Conservation (phyloP, 2,797 vertebrate genomes). For the Trachops cirrhosus region DNA sequence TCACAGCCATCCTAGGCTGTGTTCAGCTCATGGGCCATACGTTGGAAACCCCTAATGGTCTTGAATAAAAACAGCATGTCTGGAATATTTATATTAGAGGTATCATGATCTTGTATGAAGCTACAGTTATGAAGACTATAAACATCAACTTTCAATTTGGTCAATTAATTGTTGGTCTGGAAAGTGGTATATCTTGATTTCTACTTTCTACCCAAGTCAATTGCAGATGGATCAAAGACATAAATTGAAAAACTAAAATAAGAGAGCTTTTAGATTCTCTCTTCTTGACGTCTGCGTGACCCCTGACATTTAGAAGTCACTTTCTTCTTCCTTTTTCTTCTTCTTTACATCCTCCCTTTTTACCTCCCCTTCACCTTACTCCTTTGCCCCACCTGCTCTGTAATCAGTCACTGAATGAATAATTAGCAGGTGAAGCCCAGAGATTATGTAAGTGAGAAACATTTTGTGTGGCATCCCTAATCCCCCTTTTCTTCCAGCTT, state of each 20-base stretch:
- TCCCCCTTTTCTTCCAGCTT: not conserved
- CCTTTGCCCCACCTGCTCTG: too few species aligned
- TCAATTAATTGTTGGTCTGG: not conserved
- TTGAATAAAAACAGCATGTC: not conserved
- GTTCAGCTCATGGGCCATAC: too few species aligned
- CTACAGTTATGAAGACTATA: not conserved
- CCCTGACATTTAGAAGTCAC: not conserved
- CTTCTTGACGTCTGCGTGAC: not conserved
- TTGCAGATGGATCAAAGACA: not conserved
- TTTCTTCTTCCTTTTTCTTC: not conserved
- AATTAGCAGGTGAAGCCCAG: not conserved
- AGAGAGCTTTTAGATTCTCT: not conserved
- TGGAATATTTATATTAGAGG: not conserved
- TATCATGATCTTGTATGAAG: not conserved
- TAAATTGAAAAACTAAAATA: not conserved
- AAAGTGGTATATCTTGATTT: not conserved
- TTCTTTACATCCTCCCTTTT: not conserved
- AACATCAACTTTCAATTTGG: not conserved
- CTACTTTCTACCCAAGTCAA: not conserved
- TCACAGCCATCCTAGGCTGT: too few species aligned
- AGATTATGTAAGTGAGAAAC: not conserved
- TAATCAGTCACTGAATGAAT: not conserved
- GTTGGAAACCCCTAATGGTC: not conserved
- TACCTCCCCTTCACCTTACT: rapidly evolving
- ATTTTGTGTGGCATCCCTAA: not conserved